phyloP scores from a whole-genome alignment of 1,140 invertebrate species.

The Latrodectus geometricus region DNA sequence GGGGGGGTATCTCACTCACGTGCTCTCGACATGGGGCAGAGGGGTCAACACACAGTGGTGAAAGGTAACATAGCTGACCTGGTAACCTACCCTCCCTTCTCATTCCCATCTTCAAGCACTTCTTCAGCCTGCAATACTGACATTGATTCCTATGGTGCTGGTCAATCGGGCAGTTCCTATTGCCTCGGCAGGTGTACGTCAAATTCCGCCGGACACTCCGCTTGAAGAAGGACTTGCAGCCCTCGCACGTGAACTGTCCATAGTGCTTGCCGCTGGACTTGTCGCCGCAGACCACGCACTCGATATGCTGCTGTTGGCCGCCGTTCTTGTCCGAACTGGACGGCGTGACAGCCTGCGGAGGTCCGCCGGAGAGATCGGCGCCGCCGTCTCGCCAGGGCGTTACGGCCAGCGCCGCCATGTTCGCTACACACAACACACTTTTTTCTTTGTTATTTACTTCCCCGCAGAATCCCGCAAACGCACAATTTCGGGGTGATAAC shows the following conservation, averaged over 20 bases:
- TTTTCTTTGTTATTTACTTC: background rate
- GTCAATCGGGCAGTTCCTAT: constrained; percentile 96
- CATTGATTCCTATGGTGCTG: constrained; percentile 99
- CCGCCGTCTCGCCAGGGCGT: constrained; percentile 57
- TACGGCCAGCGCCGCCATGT: constrained; percentile 58
- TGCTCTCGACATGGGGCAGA: background rate
- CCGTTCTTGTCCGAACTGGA: constrained; percentile 49
- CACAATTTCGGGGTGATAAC: background rate
- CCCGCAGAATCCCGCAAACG: background rate
- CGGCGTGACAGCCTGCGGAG: constrained; percentile 43
- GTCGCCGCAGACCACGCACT: constrained; percentile 99
- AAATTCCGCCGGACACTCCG: constrained; percentile 96
- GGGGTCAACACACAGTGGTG: background rate
- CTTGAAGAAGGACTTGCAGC: constrained; percentile 98
- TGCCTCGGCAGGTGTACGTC: constrained; percentile 97
- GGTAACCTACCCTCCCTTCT: constrained; percentile 93
- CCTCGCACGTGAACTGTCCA: constrained; percentile 99
- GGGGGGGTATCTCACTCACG: background rate
- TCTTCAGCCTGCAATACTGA: constrained; percentile 90
- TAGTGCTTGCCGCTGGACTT: constrained; percentile 99
- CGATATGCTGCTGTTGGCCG: constrained; percentile 80
- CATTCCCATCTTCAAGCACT: constrained; percentile 99
- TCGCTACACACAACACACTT: background rate
- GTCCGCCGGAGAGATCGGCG: constrained; percentile 32
- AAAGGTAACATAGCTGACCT: constrained; percentile 41